Base-by-base conservation (phyloP, 2,888 invertebrate species). In the Rotaria macrura region DNA sequence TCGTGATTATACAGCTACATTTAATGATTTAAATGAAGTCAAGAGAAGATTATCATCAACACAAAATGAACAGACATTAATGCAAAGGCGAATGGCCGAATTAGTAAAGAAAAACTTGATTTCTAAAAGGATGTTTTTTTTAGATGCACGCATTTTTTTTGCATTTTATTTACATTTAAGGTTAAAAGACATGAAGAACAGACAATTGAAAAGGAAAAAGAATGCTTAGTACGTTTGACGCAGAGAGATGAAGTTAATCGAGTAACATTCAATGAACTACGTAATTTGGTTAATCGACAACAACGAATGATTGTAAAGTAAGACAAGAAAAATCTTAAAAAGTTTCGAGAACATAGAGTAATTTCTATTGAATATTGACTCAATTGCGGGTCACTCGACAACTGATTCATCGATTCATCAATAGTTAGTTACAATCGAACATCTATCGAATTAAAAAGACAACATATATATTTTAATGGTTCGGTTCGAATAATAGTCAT, bases 241-340 rank as follows among this genome's bases (percentile, higher is more conserved):
- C 47, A 83, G 34, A 34, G 84, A 83, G 86, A 86, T 55, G 84
- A 86, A 12, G 40, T 23, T 43, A 72, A 86, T 29, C 49, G 74
- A 84, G n/a, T 57, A 17, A 86, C 74, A 54, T 86, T 86, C 29
- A 79, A 79, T 79, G 86, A 86, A 49, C 29, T 86, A 29, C 84
- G 86, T 17, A 84, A 86, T 40, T n/a, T 86, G 5, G 40, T 86
- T 25, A 84, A 86, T 83, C 84, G 84, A 84, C 86, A 86, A 57
- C 86, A 86, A 83, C 47, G 86, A 86, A 86, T 86, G 86, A 84
- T 84, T n/a, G 74, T 84, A 25, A 86, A 86, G 86, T 86, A 84
- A 84, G 38, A 40, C 6, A 17, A 49, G 17, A 14, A 17, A 17
- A 17, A 49, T 17, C 49, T n/a, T n/a, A n/a, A 49, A 49, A 17